Evolutionary conservation across 35 echinoderm and acorn worm genomes (phyloP).

Genomic region (Hemicentrotus pulcherrimus): DNA sequence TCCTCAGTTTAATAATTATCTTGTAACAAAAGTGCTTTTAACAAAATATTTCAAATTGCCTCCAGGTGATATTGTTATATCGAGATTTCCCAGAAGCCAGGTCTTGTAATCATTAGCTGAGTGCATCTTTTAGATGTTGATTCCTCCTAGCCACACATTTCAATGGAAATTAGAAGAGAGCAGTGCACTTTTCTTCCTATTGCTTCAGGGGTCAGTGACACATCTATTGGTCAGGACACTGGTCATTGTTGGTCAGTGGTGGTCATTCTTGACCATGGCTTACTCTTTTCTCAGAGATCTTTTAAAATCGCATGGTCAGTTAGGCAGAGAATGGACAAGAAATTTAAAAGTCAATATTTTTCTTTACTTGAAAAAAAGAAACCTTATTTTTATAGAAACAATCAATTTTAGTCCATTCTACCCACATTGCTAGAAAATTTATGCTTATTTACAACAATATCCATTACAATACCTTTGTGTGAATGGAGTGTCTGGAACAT

Average conservation of each 20-base stretch:
- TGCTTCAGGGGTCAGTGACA: not conserved
- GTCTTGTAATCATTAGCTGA: not conserved
- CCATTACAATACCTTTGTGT: too few relatives aligned
- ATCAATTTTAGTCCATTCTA: too few relatives aligned
- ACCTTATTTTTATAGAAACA: too few relatives aligned
- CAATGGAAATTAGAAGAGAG: not conserved
- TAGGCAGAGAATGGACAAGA: not conserved
- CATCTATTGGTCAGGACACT: not conserved
- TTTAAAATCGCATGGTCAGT: not conserved
- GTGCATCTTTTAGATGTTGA: not conserved
- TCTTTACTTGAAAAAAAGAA: not conserved
- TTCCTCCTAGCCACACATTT: not conserved
- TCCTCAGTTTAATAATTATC: not conserved
- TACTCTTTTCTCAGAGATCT: not conserved
- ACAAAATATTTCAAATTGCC: not conserved
- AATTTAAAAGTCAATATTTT: not conserved
- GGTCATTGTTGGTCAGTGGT: not conserved
- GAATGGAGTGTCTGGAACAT: too few relatives aligned
- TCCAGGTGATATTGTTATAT: not conserved
- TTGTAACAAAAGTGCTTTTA: not conserved
- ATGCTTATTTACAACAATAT: too few relatives aligned
- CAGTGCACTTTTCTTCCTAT: not conserved
- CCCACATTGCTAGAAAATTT: too few relatives aligned
- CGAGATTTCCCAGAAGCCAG: not conserved
- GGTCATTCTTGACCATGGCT: not conserved